Conservation (phyloP, 1,140 invertebrate genomes). For the Scaptodrosophila lebanonensis region DNA sequence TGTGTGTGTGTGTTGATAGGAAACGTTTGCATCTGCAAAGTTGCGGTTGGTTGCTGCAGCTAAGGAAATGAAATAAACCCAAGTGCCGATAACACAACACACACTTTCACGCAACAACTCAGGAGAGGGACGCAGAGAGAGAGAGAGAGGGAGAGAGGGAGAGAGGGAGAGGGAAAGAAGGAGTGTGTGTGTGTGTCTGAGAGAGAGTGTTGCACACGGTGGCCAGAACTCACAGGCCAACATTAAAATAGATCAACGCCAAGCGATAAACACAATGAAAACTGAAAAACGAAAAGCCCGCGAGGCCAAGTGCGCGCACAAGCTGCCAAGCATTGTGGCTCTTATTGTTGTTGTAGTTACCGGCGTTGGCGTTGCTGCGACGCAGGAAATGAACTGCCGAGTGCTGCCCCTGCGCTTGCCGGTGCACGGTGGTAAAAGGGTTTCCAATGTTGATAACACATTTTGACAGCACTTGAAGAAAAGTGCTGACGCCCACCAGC, state of each 20-base stretch:
- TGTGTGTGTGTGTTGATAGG: slow-evolving; percentile 19
- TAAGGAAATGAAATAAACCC: slow-evolving; percentile 71
- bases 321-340: not conserved
- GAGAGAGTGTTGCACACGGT: not conserved
- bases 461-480: not conserved
- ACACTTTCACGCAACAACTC: slow-evolving; percentile 20
- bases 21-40: slow-evolving; percentile 62
- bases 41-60: slow-evolving; percentile 35
- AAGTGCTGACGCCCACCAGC: not conserved
- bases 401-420: not conserved
- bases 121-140: slow-evolving; percentile 24
- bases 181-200: not conserved
- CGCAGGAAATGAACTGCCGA: slow-evolving; percentile 26
- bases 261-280: slow-evolving; percentile 51
- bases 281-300: slow-evolving; percentile 49
- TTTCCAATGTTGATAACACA: not conserved
- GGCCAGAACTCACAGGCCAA: slow-evolving; percentile 22
- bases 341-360: not conserved
- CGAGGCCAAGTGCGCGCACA: slow-evolving; percentile 22
- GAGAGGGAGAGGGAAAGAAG: not conserved
- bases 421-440: too few species aligned
- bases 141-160: slow-evolving; percentile 15
- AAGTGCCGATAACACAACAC: slow-evolving; percentile 48
- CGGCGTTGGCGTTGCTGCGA: not conserved
- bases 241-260: slow-evolving; percentile 70